A percentile compares a stretch with the other conserved stretches of the same genome.
These are phyloP conservation scores for Propithecus perrieri DNA, from an alignment of 2,797 vertebrate species.

Conservation along the genomic window DNA sequence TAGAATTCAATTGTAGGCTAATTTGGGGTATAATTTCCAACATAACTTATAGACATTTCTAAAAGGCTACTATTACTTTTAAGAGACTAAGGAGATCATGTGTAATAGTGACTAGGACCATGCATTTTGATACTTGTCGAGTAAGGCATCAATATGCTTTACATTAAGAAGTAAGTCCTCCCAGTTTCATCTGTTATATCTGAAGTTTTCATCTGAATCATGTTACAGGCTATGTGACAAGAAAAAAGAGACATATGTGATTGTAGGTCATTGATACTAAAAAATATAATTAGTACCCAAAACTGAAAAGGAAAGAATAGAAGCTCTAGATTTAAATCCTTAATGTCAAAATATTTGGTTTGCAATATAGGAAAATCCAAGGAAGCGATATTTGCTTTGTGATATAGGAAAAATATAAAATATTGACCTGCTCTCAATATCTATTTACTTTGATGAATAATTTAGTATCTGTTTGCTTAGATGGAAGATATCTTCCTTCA, in stretches of 20 bases:
- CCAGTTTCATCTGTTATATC: not conserved
- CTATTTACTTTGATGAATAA: conserved; percentile 48
- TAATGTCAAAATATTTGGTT: conserved; percentile 12
- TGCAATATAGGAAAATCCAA: conserved; percentile 1
- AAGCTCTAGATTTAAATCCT: not conserved
- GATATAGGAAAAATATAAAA: conserved; percentile 14
- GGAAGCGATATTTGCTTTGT: not conserved
- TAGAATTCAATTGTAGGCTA: conserved; percentile 13
- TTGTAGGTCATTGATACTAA: not conserved
- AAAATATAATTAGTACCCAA: not conserved
- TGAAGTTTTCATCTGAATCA: not conserved
- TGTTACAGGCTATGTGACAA: not conserved
- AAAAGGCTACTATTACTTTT: not conserved
- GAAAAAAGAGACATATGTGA: not conserved
- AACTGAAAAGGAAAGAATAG: not conserved
- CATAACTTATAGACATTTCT: not conserved
- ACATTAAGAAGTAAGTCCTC: conserved; percentile 11
- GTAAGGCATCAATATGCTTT: not conserved
- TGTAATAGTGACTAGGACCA: not conserved
- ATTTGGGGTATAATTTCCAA: not conserved
- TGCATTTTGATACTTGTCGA: not conserved
- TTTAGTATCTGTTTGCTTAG: conserved; percentile 45
- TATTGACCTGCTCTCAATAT: not conserved
- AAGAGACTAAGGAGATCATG: not conserved
- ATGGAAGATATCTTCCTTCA: not conserved